Evolutionary conservation across 1,140 invertebrate species (phyloP).

Genomic region (Apolygus lucorum): DNA sequence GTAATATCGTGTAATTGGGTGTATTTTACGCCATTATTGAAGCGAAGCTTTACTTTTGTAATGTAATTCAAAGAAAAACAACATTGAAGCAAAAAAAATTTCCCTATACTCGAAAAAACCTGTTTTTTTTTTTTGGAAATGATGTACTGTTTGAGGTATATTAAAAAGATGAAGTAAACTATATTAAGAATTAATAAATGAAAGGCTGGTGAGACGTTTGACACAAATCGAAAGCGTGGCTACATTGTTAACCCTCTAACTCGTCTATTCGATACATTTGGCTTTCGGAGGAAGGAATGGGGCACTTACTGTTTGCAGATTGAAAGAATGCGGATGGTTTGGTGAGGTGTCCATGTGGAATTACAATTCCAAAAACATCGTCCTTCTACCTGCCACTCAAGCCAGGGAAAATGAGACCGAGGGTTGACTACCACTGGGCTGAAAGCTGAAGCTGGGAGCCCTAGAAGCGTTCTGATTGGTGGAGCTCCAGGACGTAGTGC

Average conservation of each 20-base stretch:
- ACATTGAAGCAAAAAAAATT: not conserved
- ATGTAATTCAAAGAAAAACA: not conserved
- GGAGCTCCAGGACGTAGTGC: no score
- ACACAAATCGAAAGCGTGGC: not conserved
- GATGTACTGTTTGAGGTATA: not conserved
- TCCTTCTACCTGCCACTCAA: no score
- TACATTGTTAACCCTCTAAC: not conserved
- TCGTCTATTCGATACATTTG: no score
- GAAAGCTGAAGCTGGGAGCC: no score
- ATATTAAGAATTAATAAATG: slow-evolving; percentile 12
- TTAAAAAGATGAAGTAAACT: slow-evolving; percentile 7
- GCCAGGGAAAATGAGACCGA: no score
- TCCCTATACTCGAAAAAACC: not conserved
- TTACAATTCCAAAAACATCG: no score
- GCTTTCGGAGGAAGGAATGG: no score
- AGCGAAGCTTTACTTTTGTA: not conserved
- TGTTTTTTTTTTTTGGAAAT: not conserved
- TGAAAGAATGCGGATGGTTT: no score
- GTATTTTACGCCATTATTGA: not conserved
- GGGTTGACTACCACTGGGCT: no score
- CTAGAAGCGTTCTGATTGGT: no score
- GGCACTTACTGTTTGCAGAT: no score
- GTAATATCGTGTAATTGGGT: not conserved
- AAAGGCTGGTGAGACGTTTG: slow-evolving; percentile 12
- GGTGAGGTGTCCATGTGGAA: no score